These are phyloP conservation scores for Tyrophagus putrescentiae DNA, from an alignment of 1,140 invertebrate species.

Conservation along the genomic window DNA sequence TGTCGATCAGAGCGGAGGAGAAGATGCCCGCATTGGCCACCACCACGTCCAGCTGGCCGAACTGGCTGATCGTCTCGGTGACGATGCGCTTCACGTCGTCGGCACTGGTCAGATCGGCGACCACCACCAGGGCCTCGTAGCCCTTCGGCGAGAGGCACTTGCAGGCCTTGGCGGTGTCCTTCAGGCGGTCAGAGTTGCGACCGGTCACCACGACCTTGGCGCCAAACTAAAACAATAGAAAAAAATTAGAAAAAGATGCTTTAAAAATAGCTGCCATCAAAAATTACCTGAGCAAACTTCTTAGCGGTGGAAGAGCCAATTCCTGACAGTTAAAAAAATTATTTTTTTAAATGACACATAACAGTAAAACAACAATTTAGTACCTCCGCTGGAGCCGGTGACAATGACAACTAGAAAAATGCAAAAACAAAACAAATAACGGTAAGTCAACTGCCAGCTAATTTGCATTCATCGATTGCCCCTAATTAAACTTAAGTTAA, in stretches of 20 bases:
- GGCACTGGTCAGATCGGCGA: conserved; percentile 83
- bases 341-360: too few species aligned
- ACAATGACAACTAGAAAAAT: conserved; percentile 7
- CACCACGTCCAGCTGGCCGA: conserved; percentile 53
- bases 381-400: conserved; percentile 53
- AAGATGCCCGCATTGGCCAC: conserved; percentile 20
- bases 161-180: neutral
- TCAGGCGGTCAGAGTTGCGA: conserved; percentile 49
- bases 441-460: too few species aligned
- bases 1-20: conserved; percentile 1
- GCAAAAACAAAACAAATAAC: too few species aligned
- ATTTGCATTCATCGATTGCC: too few species aligned
- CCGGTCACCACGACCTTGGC: conserved; percentile 53
- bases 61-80: conserved; percentile 66
- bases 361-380: too few species aligned
- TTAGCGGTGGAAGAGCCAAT: conserved; percentile 62
- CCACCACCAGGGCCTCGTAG: conserved; percentile 32
- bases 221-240: too few species aligned
- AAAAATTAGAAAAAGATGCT: too few species aligned
- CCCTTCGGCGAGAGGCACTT: neutral
- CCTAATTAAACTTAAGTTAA: too few species aligned
- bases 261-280: too few species aligned
- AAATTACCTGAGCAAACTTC: conserved; percentile 49
- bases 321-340: too few species aligned
- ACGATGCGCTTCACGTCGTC: conserved; percentile 64